Evolutionary conservation across 2,113 vertebrate genomes (phyloP).

Genomic region (Scomber japonicus): DNA sequence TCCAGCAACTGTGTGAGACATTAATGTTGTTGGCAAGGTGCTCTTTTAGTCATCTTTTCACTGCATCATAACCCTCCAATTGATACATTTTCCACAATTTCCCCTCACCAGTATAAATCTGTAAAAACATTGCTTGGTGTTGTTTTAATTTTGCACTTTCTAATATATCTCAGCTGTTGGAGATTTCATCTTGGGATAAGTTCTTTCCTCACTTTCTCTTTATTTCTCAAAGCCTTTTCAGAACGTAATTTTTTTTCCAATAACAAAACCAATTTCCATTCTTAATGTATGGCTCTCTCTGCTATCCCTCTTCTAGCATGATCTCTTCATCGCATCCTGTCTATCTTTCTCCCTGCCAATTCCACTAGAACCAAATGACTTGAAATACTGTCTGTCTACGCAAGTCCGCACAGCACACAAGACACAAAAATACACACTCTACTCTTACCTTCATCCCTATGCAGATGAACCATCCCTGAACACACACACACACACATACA

Average conservation of each 20-base stretch:
- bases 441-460: slow-evolving; percentile 43
- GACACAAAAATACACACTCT: slow-evolving; percentile 36
- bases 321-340: slow-evolving; percentile 15
- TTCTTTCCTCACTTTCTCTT: background rate
- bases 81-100: background rate
- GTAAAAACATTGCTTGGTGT: background rate
- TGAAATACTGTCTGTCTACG: slow-evolving; percentile 30
- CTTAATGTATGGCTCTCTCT: slow-evolving; percentile 26
- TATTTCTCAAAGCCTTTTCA: background rate
- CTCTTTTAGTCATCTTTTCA: background rate
- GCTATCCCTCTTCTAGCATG: background rate
- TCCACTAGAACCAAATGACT: slow-evolving; percentile 45
- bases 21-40: background rate
- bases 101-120: background rate
- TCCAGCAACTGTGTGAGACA: background rate
- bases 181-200: background rate
- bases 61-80: background rate
- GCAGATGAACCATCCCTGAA: slow-evolving; percentile 33
- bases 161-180: background rate
- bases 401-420: slow-evolving; percentile 25
- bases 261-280: slow-evolving; percentile 33
- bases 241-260: background rate
- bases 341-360: slow-evolving; percentile 24
- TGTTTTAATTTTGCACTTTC: background rate
- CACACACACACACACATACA: slow-evolving; percentile 34